Percentiles rank a stretch among this genome's conserved stretches.
Conservation (phyloP, 2,888 invertebrate species). For the Fragum whitleyi region DNA sequence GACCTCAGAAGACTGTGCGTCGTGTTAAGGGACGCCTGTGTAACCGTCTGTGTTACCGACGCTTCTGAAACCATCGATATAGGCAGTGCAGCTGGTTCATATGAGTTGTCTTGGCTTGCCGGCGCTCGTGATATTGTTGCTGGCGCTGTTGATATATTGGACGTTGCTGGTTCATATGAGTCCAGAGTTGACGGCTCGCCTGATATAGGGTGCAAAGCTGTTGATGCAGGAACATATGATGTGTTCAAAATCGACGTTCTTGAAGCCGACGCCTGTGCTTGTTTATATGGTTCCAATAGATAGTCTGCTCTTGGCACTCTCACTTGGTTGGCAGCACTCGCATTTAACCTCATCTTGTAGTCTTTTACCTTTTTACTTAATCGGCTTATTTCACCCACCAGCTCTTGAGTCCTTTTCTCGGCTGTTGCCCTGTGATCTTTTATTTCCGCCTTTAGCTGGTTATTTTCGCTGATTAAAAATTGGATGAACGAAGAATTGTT, state of each 20-base stretch:
- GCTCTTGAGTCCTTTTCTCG: not conserved
- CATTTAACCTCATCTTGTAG: not conserved
- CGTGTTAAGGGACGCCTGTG: not conserved
- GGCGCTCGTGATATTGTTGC: not conserved
- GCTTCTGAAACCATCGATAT: not conserved
- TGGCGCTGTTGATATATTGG: not conserved
- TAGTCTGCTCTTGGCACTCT: not conserved
- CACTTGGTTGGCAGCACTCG: not conserved
- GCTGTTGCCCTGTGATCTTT: not conserved
- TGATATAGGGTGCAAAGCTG: not conserved
- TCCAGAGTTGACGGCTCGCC: not conserved
- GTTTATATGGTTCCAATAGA: not conserved
- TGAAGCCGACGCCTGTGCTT: constrained; percentile 1
- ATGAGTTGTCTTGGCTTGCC: not conserved
- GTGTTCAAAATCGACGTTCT: not conserved
- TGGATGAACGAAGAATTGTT: constrained; percentile 5
- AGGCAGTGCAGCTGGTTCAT: not conserved
- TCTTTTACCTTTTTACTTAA: not conserved
- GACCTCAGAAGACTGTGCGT: not conserved
- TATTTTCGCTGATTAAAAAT: constrained; percentile 9
- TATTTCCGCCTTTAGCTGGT: not conserved
- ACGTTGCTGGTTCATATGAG: too few species aligned
- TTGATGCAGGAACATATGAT: not conserved
- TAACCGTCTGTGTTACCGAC: constrained; percentile 1
- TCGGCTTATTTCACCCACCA: not conserved